A percentile compares a stretch with the other conserved stretches of the same genome.
Evolutionary conservation across 2,888 invertebrate species (phyloP).

Genomic region (Monochamus alternatus): DNA sequence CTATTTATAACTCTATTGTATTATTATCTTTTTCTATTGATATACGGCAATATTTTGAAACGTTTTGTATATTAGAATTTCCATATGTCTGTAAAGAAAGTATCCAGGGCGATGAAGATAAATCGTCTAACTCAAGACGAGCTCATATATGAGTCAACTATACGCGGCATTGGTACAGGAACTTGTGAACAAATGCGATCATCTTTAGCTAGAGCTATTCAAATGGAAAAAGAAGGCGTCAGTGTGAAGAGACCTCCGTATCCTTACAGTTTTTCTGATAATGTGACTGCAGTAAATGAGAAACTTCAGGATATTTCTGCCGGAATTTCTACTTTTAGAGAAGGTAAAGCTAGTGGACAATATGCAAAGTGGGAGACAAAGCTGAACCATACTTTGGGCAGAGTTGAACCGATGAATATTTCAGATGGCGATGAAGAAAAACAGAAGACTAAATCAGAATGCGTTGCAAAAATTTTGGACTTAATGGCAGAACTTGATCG

Average conservation of each 20-base stretch:
- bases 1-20: too few species aligned
- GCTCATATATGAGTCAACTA: slow-evolving; percentile 19
- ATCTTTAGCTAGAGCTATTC: slow-evolving; percentile 2
- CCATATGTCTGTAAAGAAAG: background rate
- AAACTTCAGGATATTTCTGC: background rate
- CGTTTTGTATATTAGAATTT: background rate
- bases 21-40: too few species aligned
- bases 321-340: background rate
- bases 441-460: slow-evolving; percentile 16
- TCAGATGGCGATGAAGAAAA: slow-evolving; percentile 7
- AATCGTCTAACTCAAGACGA: slow-evolving; percentile 30
- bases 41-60: background rate
- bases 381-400: slow-evolving; percentile 17
- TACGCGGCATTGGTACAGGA: slow-evolving; percentile 28
- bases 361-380: slow-evolving; percentile 21
- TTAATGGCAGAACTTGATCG: slow-evolving; percentile 10
- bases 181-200: slow-evolving; percentile 18
- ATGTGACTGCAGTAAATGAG: background rate
- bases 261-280: slow-evolving; percentile 1
- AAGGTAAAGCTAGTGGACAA: background rate
- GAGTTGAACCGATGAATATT: slow-evolving; percentile 4
- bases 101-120: slow-evolving; percentile 14
- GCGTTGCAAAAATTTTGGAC: slow-evolving; percentile 22
- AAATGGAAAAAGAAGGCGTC: slow-evolving; percentile 23
- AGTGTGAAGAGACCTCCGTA: slow-evolving; percentile 9